These are phyloP conservation scores for Labrus mixtus DNA, from an alignment of 2,113 vertebrate genomes.

Conservation along the genomic window DNA sequence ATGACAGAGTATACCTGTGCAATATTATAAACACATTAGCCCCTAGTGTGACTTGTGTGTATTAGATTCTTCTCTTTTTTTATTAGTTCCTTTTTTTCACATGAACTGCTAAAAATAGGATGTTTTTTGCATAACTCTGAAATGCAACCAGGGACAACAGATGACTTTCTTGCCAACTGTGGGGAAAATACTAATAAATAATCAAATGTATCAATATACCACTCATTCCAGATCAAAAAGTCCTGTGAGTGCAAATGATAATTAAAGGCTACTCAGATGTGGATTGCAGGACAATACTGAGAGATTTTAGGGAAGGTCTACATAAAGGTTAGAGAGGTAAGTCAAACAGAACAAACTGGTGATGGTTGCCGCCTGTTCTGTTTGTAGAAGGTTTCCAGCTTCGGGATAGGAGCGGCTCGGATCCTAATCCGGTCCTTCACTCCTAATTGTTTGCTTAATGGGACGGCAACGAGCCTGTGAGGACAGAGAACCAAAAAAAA, in stretches of 20 bases:
- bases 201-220: neutral
- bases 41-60: neutral
- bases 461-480: slow-evolving; percentile 84
- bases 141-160: too few species aligned
- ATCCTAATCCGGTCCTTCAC: slow-evolving; percentile 83
- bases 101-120: too few species aligned
- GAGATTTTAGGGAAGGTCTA: neutral
- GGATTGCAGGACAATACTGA: neutral
- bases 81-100: slow-evolving; percentile 1
- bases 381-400: slow-evolving; percentile 87
- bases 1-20: neutral
- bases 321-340: neutral
- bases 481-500: slow-evolving; percentile 12
- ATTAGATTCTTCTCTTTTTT: neutral
- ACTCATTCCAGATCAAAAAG: too few species aligned
- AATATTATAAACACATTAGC: neutral
- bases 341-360: slow-evolving; percentile 76
- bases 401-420: slow-evolving; percentile 72
- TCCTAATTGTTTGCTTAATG: slow-evolving; percentile 85
- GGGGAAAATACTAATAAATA: neutral
- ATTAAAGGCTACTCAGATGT: neutral
- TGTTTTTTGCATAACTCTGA: too few species aligned
- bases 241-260: neutral
- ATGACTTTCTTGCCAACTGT: too few species aligned
- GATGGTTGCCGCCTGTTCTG: slow-evolving; percentile 72